phyloP scores from a whole-genome alignment of 2,113 vertebrate species.

The Todiramphus saurophagus region DNA sequence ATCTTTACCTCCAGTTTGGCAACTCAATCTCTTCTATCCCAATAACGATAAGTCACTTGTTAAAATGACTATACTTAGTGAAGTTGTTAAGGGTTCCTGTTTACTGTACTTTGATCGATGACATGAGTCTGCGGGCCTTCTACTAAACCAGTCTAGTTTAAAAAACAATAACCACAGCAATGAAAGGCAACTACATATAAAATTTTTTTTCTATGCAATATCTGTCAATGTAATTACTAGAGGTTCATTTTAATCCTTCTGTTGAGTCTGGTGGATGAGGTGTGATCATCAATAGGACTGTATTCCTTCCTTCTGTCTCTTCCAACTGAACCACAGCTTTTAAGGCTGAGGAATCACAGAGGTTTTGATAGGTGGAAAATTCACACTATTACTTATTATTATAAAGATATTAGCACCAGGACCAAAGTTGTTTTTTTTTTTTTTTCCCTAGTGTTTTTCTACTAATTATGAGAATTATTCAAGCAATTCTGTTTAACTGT shows the following conservation, averaged over 20 bases:
- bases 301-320: neutral
- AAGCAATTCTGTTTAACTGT: neutral
- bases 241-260: neutral
- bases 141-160: neutral
- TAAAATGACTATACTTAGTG: neutral
- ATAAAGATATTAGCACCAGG: neutral
- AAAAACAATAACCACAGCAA: neutral
- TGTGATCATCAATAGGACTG: neutral
- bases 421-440: neutral
- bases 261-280: neutral
- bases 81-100: neutral
- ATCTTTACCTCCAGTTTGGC: neutral
- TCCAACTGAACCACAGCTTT: neutral
- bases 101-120: neutral
- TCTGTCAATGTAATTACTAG: neutral
- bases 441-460: neutral
- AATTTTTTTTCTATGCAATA: neutral
- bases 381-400: neutral
- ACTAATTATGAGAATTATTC: neutral
- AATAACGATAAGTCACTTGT: neutral
- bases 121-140: neutral
- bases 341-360: neutral
- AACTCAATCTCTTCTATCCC: neutral
- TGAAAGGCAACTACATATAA: neutral
- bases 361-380: neutral